Evolutionary conservation across 30 jellyfish, hydroid and myxozoan genomes (phyloP), one percentile per base, ranked within the genome.

Genomic region (Hydra vulgaris): DNA sequence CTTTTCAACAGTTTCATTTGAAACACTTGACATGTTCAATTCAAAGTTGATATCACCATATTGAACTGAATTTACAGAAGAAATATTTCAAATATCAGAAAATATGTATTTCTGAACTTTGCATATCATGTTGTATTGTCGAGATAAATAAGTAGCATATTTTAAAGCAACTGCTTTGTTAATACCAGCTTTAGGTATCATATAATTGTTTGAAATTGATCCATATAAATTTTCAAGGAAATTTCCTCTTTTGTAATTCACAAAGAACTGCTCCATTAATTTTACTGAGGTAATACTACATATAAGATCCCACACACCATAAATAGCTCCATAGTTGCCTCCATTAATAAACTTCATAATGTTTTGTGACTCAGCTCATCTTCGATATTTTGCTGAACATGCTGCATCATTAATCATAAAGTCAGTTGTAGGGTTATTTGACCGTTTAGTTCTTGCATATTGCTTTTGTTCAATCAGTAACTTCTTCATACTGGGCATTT

Each of bases 241-340:
- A 5, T 73, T 20, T 25, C 81, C 81, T 21, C 81, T 5, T 26
- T 73, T 73, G 61, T 73, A 26, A 18, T 20, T 73, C 8, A 19
- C 23, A 1, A 19, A 7, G 7, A 73, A 26, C 61, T 40, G 61
- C 61, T 73, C 81, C 81, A 73, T 73, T 74, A 73, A 20, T n/a
- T 73, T 25, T 25, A n/a, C 7, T 25, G 81, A 19, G 72, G 66
- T n/a, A 20, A 21, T 73, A 25, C 74, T 4, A 21, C 56, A 53
- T 20, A 73, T 3, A 25, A 25, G 55, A 40, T 76, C 84, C 84
- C 84, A 76, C 12, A 82, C 79, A 25, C 84, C n/a, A 73, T 73
- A 73, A 20, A 20, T 22, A 21, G 81, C 53, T 4, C 81, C 81
- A n/a, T 73, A 74, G 20, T 12, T 25, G 22, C 81, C 81, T 5